Percentiles rank a stretch among this genome's conserved stretches.
phyloP scores from a whole-genome alignment of 2,888 invertebrate genomes.

The Lasioglossum lativentre region DNA sequence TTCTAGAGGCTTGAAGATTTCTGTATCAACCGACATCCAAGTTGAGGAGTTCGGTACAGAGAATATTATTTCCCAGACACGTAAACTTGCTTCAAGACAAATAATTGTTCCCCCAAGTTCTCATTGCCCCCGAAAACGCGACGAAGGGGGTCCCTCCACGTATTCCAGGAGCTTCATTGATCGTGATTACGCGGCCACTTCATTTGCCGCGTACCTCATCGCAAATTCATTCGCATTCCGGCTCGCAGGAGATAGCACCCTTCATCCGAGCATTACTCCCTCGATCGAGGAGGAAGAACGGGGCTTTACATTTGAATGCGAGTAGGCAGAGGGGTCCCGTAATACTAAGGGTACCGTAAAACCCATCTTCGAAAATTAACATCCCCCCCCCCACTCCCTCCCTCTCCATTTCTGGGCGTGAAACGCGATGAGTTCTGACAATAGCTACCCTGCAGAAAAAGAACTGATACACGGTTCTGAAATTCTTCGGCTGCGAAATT shows the following conservation, averaged over 20 bases:
- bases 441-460: neutral
- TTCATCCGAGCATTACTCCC: conserved; percentile 63
- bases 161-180: conserved; percentile 47
- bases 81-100: neutral
- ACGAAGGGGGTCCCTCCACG: neutral
- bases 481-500: neutral
- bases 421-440: neutral
- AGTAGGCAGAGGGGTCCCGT: conserved; percentile 25
- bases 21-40: conserved; percentile 7
- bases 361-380: conserved; percentile 10
- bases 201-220: conserved; percentile 61
- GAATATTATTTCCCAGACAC: conserved; percentile 22
- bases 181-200: conserved; percentile 63
- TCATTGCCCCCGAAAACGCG: neutral
- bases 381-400: neutral
- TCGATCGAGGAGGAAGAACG: conserved; percentile 56
- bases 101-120: conserved; percentile 17
- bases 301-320: conserved; percentile 60
- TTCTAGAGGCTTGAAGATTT: neutral
- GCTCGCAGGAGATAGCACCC: conserved; percentile 55
- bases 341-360: conserved; percentile 9
- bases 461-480: neutral
- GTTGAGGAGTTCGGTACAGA: neutral
- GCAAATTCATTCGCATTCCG: conserved; percentile 67
- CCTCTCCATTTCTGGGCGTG: neutral